These are phyloP conservation scores for Phallusia fumigata DNA, from an alignment of 23 tunicate species.

Conservation along the genomic window DNA sequence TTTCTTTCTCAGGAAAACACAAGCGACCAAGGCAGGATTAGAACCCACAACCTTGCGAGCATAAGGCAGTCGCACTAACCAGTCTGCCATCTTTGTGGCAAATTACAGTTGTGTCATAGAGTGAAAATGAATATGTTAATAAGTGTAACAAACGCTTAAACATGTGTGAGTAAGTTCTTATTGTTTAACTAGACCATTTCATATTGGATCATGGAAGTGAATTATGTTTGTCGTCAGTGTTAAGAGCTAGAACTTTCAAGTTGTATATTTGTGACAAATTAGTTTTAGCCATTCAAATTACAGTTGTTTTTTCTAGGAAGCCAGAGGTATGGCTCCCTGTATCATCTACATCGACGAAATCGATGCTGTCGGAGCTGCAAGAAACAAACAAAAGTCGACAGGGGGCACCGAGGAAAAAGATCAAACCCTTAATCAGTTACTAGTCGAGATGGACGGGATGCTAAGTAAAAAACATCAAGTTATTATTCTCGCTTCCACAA, in stretches of 20 bases:
- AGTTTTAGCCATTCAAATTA: neutral
- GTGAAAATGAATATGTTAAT: no score
- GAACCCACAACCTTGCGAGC: no score
- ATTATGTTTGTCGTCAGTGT: neutral
- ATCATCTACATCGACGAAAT: constrained; percentile 95
- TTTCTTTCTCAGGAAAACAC: no score
- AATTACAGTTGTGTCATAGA: no score
- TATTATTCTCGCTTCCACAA: constrained; percentile 93
- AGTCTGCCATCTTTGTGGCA: no score
- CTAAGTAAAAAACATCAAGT: constrained; percentile 74
- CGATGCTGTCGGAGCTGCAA: constrained; percentile 88
- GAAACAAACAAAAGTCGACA: neutral
- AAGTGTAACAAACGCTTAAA: no score
- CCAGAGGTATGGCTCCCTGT: constrained; percentile 79
- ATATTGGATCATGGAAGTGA: no score
- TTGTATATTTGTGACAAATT: neutral
- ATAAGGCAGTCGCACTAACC: no score
- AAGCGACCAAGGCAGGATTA: no score
- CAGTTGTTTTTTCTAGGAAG: constrained; percentile 37
- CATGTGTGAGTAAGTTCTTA: no score
- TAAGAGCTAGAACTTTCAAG: no score
- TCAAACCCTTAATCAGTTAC: constrained; percentile 93
- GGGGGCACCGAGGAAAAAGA: constrained; percentile 57
- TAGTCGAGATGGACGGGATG: constrained; percentile 99
- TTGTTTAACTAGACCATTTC: no score